These are phyloP conservation scores for Thymelicus acteon DNA, from an alignment of 2,888 invertebrate genomes.

Conservation along the genomic window DNA sequence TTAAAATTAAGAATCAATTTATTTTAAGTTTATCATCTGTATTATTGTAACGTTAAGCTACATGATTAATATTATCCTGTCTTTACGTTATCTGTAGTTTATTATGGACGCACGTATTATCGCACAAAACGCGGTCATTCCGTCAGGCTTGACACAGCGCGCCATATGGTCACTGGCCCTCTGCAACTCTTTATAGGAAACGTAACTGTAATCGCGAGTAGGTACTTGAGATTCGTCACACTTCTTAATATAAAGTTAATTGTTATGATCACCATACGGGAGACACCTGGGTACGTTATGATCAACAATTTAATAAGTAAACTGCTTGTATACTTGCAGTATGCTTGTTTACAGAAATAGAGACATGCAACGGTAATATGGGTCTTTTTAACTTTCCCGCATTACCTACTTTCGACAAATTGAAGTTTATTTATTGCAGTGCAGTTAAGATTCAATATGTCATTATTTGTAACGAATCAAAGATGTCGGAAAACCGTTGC, in stretches of 20 bases:
- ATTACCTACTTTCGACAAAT: slow-evolving; percentile 1
- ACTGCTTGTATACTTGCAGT: not conserved
- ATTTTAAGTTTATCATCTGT: no score
- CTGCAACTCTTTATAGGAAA: slow-evolving; percentile 39
- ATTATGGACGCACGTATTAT: slow-evolving; percentile 19
- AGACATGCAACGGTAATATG: slow-evolving; percentile 8
- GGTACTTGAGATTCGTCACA: slow-evolving; percentile 6
- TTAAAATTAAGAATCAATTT: no score
- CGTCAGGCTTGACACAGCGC: slow-evolving; percentile 43
- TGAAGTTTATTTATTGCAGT: not conserved
- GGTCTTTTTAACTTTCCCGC: slow-evolving; percentile 6
- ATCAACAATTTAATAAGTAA: slow-evolving; percentile 11
- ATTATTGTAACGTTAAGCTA: no score
- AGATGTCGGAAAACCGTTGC: not conserved
- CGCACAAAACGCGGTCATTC: slow-evolving; percentile 20
- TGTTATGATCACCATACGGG: slow-evolving; percentile 2
- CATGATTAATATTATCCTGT: not conserved
- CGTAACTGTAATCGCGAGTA: slow-evolving; percentile 24
- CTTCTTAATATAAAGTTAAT: slow-evolving; percentile 2
- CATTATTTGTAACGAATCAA: slow-evolving; percentile 8
- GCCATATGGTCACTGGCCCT: slow-evolving; percentile 68
- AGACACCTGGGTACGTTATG: slow-evolving; percentile 29
- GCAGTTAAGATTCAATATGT: slow-evolving; percentile 7
- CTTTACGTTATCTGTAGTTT: not conserved
- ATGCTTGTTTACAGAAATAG: not conserved